phyloP scores from a whole-genome alignment of 1,140 invertebrate genomes.

The Cherax quadricarinatus region DNA sequence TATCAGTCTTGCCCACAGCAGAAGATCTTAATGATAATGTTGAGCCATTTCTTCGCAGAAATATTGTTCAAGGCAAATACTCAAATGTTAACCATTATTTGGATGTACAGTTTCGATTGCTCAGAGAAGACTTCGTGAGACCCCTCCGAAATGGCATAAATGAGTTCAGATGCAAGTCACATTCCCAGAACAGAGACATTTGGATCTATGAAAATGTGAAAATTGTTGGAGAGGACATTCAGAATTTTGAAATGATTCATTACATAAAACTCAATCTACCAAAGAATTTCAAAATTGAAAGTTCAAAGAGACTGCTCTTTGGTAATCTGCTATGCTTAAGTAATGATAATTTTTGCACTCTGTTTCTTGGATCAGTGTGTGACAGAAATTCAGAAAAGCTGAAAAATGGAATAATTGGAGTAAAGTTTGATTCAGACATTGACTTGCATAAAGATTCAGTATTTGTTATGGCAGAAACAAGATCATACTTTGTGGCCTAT shows the following conservation, averaged over 20 bases:
- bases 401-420: constrained; percentile 78
- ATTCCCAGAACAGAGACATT: constrained; percentile 18
- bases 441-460: constrained; percentile 72
- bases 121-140: constrained; percentile 82
- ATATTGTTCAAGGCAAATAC: too few species aligned
- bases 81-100: too few species aligned
- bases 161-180: constrained; percentile 57
- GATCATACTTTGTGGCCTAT: constrained; percentile 79
- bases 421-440: constrained; percentile 77
- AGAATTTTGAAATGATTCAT: constrained; percentile 43
- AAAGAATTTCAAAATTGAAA: constrained; percentile 63
- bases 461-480: constrained; percentile 77
- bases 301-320: constrained; percentile 82
- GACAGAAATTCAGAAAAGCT: constrained; percentile 79
- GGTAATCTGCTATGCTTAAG: constrained; percentile 86
- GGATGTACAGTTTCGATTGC: constrained; percentile 84
- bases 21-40: too few species aligned
- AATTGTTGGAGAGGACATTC: constrained; percentile 15
- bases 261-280: constrained; percentile 42
- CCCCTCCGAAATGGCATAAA: constrained; percentile 61
- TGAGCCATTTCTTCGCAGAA: too few species aligned
- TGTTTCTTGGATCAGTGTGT: constrained; percentile 83
- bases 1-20: too few species aligned
- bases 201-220: constrained; percentile 62
- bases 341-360: constrained; percentile 82